A percentile compares a stretch with the other conserved stretches of the same genome.
Conservation (phyloP, 2,797 vertebrate species). For the Limosa lapponica region DNA sequence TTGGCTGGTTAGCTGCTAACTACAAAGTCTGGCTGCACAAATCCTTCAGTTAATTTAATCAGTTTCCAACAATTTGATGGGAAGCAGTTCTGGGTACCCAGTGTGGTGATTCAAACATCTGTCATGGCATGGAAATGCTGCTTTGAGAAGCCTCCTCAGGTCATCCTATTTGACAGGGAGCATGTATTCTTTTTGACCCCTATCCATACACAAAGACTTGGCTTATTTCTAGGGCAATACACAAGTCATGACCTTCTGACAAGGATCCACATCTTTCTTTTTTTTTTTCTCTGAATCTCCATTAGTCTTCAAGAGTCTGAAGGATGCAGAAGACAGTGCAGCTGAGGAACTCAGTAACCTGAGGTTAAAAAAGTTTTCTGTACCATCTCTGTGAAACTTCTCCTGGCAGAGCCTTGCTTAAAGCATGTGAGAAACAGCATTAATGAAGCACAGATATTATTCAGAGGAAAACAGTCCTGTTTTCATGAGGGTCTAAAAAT, state of each 20-base stretch:
- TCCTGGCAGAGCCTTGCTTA: not conserved
- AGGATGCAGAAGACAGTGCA: not conserved
- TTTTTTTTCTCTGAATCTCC: not conserved
- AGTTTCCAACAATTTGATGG: not conserved
- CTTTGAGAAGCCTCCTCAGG: not conserved
- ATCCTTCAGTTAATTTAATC: not conserved
- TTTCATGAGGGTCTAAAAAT: not conserved
- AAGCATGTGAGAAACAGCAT: not conserved
- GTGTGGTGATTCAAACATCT: not conserved
- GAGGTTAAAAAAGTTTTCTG: not conserved
- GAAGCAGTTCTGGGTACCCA: not conserved
- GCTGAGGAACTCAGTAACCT: not conserved
- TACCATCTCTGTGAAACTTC: not conserved
- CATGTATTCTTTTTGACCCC: not conserved
- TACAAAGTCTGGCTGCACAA: not conserved
- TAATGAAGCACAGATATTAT: not conserved
- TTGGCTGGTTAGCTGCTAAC: not conserved
- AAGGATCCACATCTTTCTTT: not conserved
- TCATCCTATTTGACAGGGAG: not conserved
- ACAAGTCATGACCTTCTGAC: not conserved
- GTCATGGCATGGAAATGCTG: not conserved
- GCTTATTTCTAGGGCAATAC: not conserved
- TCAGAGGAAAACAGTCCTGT: not conserved
- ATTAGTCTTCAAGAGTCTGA: not conserved
- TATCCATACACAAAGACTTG: not conserved